Evolutionary conservation across 2,797 vertebrate species (phyloP), one percentile per base, ranked within the genome.

Genomic region (Stomatorhinus walkeri): DNA sequence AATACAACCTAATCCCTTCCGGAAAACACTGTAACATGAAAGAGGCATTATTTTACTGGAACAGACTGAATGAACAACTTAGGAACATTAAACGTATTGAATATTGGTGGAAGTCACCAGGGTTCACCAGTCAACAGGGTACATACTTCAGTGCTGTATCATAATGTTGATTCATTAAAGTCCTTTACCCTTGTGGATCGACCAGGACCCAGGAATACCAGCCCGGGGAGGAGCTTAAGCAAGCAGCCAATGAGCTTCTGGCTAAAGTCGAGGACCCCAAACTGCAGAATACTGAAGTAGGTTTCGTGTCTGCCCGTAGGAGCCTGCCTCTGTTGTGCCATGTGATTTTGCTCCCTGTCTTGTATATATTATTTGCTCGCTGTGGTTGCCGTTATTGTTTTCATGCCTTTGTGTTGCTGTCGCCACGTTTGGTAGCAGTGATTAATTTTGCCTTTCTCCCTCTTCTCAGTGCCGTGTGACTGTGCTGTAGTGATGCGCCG

Each of bases 181-280:
- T n/a, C 4, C 5, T 4, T 24, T 1, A 22, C 86, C 61, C 10
- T 24, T 89, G 43, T 87, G 24, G 43, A 90, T 91, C n/a, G 64
- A 54, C 88, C 89, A 99, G 98, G 98, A 95, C 95, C 81, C 97
- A 99, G 72, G 98, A 99, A 51, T 99, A 98, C 89, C 97, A 96
- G 8, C 94, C 97, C 28, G 97, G 96, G 89, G 97, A 98, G 56
- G 97, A 99, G 61, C 94, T 99, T 89, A 96, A 96, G 91, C 96
- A 96, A 92, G 97, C 96, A 0, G 98, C 98, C 91, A 99, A 95
- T 91, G 96, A 99, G 91, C 97, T 99, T 4, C 96, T 99, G 22
- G 94, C 97, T 91, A 98, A 98, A 94, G 97, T 99, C 2, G 97
- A 98, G 14, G 98, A 99, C 92, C 98, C 98, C 0, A 99, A 99